Percentiles rank a stretch among this genome's conserved stretches.
Evolutionary conservation across 1,140 invertebrate genomes (phyloP).

Genomic region (Mesaphorura yosii): DNA sequence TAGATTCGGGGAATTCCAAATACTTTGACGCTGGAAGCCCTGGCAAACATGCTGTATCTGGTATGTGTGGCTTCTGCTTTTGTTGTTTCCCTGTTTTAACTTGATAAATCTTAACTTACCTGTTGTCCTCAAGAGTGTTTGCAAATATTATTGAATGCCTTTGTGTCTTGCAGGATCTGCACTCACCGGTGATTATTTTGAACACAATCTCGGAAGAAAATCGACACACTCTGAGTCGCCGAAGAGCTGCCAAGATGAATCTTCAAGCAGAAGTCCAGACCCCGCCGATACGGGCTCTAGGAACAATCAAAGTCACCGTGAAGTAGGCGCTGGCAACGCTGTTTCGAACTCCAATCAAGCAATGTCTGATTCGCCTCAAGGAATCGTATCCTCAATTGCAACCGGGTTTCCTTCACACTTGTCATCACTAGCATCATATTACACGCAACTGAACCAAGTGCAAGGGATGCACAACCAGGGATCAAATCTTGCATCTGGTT

Average conservation of each 20-base stretch:
- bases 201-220: conserved; percentile 29
- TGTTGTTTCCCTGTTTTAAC: too few relatives aligned
- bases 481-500: conserved; percentile 12
- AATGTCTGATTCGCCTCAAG: conserved; percentile 8
- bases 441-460: conserved; percentile 28
- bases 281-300: conserved; percentile 3
- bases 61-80: too few relatives aligned
- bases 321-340: too few relatives aligned
- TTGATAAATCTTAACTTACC: too few relatives aligned
- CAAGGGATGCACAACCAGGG: conserved; percentile 20
- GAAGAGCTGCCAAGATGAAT: conserved; percentile 31
- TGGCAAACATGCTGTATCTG: conserved; percentile 30
- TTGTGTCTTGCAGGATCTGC: conserved; percentile 26
- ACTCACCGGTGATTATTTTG: conserved; percentile 29
- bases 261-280: conserved; percentile 24
- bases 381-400: conserved; percentile 15
- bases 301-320: conserved; percentile 2
- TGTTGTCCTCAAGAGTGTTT: too few relatives aligned
- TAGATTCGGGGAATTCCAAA: conserved; percentile 28
- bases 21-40: conserved; percentile 30
- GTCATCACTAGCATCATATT: conserved; percentile 26
- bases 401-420: conserved; percentile 27
- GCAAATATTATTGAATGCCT: too few relatives aligned
- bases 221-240: conserved; percentile 30
- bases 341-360: conserved; percentile 19